A percentile compares a stretch with the other conserved stretches of the same genome.
These are phyloP conservation scores for Drosophila histrio DNA, from an alignment of 2,888 invertebrate genomes.

Conservation along the genomic window DNA sequence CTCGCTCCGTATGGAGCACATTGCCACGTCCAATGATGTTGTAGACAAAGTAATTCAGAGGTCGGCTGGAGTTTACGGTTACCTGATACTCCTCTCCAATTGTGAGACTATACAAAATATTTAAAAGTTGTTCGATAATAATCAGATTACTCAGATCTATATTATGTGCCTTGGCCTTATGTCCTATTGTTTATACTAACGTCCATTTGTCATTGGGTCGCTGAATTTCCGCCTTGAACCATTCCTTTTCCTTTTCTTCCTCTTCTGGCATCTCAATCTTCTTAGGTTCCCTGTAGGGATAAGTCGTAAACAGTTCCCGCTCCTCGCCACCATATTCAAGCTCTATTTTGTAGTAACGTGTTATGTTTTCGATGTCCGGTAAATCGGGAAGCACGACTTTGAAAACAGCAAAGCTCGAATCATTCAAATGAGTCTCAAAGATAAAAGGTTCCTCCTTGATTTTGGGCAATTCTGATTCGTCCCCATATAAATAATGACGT, in stretches of 20 bases:
- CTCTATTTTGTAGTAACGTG: constrained; percentile 64
- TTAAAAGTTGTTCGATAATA: too few relatives aligned
- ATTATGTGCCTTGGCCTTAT: too few relatives aligned
- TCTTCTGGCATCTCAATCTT: constrained; percentile 41
- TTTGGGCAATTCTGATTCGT: constrained; percentile 46
- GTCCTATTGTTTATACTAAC: too few relatives aligned
- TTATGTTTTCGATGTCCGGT: constrained; percentile 65
- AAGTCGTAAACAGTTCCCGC: constrained; percentile 62
- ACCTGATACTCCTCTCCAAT: constrained; percentile 90
- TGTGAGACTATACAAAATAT: constrained; percentile 85
- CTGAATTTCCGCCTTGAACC: constrained; percentile 54
- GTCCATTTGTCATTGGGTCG: constrained; percentile 51
- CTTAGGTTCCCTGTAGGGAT: constrained; percentile 74
- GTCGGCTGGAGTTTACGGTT: constrained; percentile 90
- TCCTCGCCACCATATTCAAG: constrained; percentile 68
- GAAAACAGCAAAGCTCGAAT: constrained; percentile 87
- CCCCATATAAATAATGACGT: constrained; percentile 36
- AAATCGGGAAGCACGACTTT: constrained; percentile 87
- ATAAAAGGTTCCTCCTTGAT: constrained; percentile 83
- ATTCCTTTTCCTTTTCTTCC: constrained; percentile 65
- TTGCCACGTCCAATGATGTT: constrained; percentile 93
- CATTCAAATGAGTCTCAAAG: constrained; percentile 85
- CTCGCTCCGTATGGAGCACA: constrained; percentile 90
- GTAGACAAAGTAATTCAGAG: constrained; percentile 90
- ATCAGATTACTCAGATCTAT: too few relatives aligned